A percentile compares a stretch with the other conserved stretches of the same genome.
Conservation (phyloP, 2,113 vertebrate species). For the Dendrocopos noguchii region DNA sequence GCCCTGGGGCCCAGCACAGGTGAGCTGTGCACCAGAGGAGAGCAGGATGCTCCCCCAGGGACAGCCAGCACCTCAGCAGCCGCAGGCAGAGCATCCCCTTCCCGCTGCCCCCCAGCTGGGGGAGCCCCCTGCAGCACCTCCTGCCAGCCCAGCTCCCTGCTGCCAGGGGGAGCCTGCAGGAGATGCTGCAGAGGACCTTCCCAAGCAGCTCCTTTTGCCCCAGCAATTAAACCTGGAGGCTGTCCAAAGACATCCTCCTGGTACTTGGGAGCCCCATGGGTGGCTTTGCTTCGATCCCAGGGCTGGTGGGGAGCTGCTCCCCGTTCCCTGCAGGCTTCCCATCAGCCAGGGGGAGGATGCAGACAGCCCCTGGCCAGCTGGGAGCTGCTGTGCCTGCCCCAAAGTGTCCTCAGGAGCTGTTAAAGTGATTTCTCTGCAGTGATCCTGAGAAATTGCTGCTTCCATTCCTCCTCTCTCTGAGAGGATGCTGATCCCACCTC, state of each 20-base stretch:
- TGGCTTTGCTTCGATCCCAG: neutral
- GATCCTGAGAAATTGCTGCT: constrained; percentile 29
- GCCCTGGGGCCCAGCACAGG: neutral
- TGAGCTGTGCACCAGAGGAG: neutral
- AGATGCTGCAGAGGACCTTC: neutral
- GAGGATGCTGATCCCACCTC: neutral
- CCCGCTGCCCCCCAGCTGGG: fast-evolving
- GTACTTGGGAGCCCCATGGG: no score
- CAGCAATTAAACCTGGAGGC: no score
- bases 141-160: neutral
- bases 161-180: fast-evolving
- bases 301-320: neutral
- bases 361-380: neutral
- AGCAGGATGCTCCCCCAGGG: neutral
- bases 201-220: no score
- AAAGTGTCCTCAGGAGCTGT: neutral
- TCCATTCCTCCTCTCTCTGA: constrained; percentile 7
- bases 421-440: constrained; percentile 47
- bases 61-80: neutral
- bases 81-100: neutral
- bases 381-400: constrained; percentile 15
- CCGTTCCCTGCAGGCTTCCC: neutral
- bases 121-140: no score
- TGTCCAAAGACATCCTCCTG: no score
- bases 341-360: neutral